phyloP scores from a whole-genome alignment of 2,113 vertebrate genomes.

The Pongo pygmaeus region DNA sequence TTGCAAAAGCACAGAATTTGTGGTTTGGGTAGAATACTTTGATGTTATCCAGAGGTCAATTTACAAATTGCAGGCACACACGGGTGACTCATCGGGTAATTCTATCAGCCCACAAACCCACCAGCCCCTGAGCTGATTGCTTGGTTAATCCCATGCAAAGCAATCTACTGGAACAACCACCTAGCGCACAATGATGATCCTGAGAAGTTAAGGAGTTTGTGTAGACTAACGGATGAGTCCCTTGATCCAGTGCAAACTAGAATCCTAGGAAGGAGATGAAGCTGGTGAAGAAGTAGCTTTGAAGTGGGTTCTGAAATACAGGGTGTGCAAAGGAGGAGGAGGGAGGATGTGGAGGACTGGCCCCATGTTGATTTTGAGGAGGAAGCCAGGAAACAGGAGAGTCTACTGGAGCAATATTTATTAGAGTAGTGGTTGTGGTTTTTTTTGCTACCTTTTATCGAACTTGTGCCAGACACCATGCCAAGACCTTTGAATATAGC shows the following conservation, averaged over 20 bases:
- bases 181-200: background rate
- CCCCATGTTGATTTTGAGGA: background rate
- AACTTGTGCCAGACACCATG: background rate
- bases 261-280: background rate
- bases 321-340: background rate
- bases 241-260: background rate
- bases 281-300: background rate
- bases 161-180: background rate
- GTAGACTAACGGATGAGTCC: background rate
- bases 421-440: background rate
- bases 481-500: background rate
- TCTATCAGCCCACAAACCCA: background rate
- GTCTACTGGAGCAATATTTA: background rate
- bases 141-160: background rate
- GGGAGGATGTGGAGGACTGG: background rate
- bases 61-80: constrained; percentile 29
- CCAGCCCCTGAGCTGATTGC: background rate
- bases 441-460: background rate
- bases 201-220: background rate
- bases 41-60: background rate
- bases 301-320: background rate
- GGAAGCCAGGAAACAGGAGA: background rate
- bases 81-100: background rate
- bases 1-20: constrained; percentile 39
- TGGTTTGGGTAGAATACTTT: constrained; percentile 42